A percentile compares a stretch with the other conserved stretches of the same genome.
These are phyloP conservation scores for Triplophysa bombifrons DNA, from an alignment of 2,797 vertebrate species.

Conservation along the genomic window DNA sequence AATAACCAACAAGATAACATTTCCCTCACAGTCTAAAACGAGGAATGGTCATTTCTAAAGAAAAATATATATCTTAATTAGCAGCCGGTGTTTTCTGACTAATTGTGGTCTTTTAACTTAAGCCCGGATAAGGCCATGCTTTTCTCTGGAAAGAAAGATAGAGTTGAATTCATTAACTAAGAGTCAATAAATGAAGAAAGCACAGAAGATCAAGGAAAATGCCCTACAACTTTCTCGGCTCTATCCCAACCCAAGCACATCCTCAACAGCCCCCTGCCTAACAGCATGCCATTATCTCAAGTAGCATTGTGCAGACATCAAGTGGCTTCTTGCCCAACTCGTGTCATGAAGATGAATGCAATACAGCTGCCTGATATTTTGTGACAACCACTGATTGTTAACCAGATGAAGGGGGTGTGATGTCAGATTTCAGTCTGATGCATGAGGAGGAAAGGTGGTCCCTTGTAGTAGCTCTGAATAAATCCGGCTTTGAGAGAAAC, in stretches of 20 bases:
- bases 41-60: neutral
- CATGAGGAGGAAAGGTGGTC: conserved; percentile 11
- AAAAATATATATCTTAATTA: conserved; percentile 1
- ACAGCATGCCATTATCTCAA: neutral
- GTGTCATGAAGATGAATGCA: conserved; percentile 35
- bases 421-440: conserved; percentile 28
- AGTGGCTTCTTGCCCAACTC: conserved; percentile 13
- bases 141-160: conserved; percentile 8
- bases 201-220: neutral
- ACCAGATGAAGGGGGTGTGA: conserved; percentile 14
- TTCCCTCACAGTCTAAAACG: neutral
- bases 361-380: conserved; percentile 18
- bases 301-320: neutral
- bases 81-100: neutral
- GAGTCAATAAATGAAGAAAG: conserved; percentile 1
- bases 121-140: conserved; percentile 1
- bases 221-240: neutral
- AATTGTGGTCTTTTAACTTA: conserved; percentile 1
- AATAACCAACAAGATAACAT: conserved; percentile 28
- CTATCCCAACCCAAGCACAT: neutral
- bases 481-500: conserved; percentile 48
- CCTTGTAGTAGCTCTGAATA: conserved; percentile 33
- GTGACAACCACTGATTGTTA: conserved; percentile 41
- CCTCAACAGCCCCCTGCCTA: neutral
- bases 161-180: neutral